Evolutionary conservation across 2,113 vertebrate species (phyloP).

Genomic region (Neopipo cinnamomea): DNA sequence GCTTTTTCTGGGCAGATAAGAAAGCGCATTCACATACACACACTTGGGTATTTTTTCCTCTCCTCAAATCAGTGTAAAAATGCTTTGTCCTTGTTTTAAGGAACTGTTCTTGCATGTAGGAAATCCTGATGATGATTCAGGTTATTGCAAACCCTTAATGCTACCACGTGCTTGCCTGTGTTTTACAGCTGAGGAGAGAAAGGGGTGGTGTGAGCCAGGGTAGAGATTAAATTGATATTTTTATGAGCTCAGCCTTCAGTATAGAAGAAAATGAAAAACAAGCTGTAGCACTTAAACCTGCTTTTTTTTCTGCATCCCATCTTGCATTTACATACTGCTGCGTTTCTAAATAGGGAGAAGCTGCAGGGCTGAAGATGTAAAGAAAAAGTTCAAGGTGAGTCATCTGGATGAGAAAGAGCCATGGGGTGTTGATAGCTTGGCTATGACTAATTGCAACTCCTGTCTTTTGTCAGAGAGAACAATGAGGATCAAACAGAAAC

Average conservation of each 20-base stretch:
- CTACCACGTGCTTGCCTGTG: neutral
- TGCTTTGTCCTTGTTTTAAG: neutral
- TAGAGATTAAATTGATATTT: neutral
- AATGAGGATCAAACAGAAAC: neutral
- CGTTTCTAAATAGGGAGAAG: neutral
- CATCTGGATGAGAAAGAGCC: neutral
- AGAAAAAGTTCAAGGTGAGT: conserved; percentile 1
- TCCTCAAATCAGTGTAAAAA: neutral
- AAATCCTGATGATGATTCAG: neutral
- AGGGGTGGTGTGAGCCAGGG: fast-evolving
- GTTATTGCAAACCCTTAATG: neutral
- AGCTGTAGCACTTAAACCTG: neutral
- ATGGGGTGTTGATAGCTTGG: neutral
- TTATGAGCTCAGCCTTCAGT: neutral
- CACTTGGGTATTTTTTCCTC: neutral
- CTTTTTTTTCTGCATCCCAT: neutral
- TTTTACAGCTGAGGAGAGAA: neutral
- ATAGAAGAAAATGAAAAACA: neutral
- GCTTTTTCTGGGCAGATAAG: neutral
- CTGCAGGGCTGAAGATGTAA: neutral
- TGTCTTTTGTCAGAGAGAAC: neutral
- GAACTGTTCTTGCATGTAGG: neutral
- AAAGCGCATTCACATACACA: too few relatives aligned
- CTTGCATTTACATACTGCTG: neutral
- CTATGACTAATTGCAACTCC: neutral